Conservation (phyloP, 2,113 vertebrate species). For the Cavia porcellus region DNA sequence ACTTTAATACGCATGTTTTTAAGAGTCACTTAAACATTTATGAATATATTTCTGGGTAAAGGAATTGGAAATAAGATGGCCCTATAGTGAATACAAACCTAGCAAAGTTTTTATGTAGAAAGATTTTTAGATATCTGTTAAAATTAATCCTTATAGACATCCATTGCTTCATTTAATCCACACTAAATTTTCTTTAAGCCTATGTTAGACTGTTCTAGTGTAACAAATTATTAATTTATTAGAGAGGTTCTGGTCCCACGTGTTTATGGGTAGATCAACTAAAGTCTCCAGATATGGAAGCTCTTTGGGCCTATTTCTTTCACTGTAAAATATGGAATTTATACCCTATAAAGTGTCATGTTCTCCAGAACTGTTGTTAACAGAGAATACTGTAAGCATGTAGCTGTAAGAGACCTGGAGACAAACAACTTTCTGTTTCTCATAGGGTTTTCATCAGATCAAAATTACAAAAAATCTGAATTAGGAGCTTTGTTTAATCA, state of each 20-base stretch:
- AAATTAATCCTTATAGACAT: not conserved
- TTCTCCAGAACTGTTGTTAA: not conserved
- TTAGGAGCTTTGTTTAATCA: not conserved
- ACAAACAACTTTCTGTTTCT: not conserved
- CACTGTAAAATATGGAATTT: not conserved
- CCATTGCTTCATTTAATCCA: not conserved
- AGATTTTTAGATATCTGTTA: not conserved
- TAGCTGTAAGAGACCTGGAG: not conserved
- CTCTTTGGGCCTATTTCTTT: not conserved
- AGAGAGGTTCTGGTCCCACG: not conserved
- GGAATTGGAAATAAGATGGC: not conserved
- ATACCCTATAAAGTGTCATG: not conserved
- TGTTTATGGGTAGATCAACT: not conserved
- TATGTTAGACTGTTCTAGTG: not conserved
- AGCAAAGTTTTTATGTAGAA: not conserved
- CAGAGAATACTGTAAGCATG: not conserved
- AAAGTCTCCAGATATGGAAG: not conserved
- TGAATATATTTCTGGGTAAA: not conserved
- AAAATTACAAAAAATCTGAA: not conserved
- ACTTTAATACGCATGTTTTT: not conserved
- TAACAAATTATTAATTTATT: not conserved
- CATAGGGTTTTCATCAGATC: not conserved
- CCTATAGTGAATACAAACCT: not conserved
- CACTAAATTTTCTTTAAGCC: not conserved
- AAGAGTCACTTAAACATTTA: not conserved